phyloP scores from a whole-genome alignment of 2,113 vertebrate species.

The Ceuthmochares aereus region DNA sequence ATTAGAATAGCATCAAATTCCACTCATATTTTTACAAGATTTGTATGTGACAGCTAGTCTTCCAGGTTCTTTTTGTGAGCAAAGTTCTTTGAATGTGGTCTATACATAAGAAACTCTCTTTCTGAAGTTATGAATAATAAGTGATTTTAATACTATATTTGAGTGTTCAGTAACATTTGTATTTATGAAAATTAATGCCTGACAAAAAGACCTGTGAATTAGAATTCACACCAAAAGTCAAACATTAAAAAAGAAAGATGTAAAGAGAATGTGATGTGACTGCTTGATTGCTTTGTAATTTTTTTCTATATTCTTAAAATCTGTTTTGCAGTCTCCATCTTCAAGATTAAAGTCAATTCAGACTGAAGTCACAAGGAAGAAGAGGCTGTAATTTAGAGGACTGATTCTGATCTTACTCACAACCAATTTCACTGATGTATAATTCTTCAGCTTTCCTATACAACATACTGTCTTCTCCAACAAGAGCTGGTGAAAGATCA shows the following conservation, averaged over 20 bases:
- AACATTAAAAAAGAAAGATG: neutral
- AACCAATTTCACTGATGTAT: neutral
- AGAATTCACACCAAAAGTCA: slow-evolving; percentile 27
- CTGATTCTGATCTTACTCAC: neutral
- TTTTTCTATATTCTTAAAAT: neutral
- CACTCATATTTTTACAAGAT: slow-evolving; percentile 42
- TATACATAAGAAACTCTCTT: slow-evolving; percentile 3
- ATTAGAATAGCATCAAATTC: slow-evolving; percentile 59
- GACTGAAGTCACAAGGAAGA: neutral
- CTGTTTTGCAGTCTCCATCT: neutral
- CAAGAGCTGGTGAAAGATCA: neutral
- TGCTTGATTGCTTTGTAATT: neutral
- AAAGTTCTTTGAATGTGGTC: slow-evolving; percentile 32
- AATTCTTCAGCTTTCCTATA: neutral
- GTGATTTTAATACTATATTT: slow-evolving; percentile 13
- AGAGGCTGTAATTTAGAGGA: neutral
- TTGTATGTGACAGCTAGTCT: slow-evolving; percentile 12
- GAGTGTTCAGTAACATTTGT: slow-evolving; percentile 4
- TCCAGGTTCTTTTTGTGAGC: neutral
- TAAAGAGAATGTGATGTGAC: neutral
- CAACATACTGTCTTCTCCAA: neutral
- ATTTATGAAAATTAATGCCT: slow-evolving; percentile 47
- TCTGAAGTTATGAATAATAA: slow-evolving; percentile 30
- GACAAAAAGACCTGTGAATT: slow-evolving; percentile 10
- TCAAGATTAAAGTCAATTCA: slow-evolving; percentile 29